Base-by-base conservation (phyloP, 2,888 invertebrate genomes). In the Limnephilus rhombicus region DNA sequence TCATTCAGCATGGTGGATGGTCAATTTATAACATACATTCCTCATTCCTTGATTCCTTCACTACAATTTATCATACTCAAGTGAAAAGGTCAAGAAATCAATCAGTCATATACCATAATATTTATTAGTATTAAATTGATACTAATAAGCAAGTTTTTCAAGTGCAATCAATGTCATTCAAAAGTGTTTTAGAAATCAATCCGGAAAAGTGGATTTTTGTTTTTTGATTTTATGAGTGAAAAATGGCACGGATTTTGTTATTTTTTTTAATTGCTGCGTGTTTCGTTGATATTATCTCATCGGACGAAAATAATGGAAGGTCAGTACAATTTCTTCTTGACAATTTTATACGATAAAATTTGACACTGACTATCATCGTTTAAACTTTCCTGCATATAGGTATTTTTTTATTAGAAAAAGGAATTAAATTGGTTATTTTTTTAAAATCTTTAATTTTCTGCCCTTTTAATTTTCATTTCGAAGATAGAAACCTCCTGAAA, bases 41-140 rank as follows among this genome's bases (percentile, higher is more conserved):
- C 82, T 82, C 13, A 31, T 29, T 31, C 34, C 82, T 34, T 34
- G 13, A 34, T 31, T 82, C 82, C 82, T 34, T 34, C 45, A 29
- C 49, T n/a, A 41, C 4, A 45, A 88, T 37, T 89, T 89, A 89
- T 89, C 88, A 29, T 80, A 41, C n/a, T 87, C 80, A 49, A 91
- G 45, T 31, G 82, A 91, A 91, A 37, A 91, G 91, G 91, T 91
- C 91, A 91, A 83, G 41, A 82, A 82, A 91, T 49, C 49, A n/a
- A 80, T 11, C 31, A n/a, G 24, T 68, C 90, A 80, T 80, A 80
- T 34, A n/a, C 11, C 88, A 80, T 15, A 15, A 1, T 49, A 49
- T 3, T 89, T 80, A 49, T n/a, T 86, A 86, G 1, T 49, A 29
- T 86, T 49, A 3, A 37, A 37, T 85, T 29, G n/a, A n/a, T 41